Percentiles rank a stretch among this genome's conserved stretches.
Conservation (phyloP, 2,113 vertebrate genomes). For the Psilopogon haemacephalus region DNA sequence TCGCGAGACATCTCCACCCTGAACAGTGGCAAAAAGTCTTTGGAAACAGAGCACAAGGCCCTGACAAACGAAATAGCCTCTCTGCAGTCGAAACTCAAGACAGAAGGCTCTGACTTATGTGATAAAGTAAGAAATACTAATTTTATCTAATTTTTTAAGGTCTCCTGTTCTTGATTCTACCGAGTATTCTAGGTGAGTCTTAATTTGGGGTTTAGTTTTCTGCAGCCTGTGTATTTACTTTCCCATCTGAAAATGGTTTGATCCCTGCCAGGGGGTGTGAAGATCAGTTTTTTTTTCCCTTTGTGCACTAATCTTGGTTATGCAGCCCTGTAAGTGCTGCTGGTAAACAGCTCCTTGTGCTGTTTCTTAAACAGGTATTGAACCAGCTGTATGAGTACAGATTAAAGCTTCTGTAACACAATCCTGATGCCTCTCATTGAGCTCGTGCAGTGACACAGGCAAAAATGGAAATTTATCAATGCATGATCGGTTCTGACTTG, state of each 20-base stretch:
- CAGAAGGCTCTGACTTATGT: conserved; percentile 92
- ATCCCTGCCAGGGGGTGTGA: not conserved
- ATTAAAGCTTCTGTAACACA: not conserved
- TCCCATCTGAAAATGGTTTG: not conserved
- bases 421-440: not conserved
- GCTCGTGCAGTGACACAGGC: not conserved
- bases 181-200: not conserved
- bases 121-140: conserved; percentile 83
- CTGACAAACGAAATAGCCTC: conserved; percentile 88
- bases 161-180: not conserved
- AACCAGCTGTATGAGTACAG: not conserved
- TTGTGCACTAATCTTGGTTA: not conserved
- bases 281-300: not conserved
- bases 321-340: not conserved
- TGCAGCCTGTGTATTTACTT: not conserved
- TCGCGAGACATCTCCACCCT: conserved; percentile 89
- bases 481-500: not conserved
- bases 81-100: conserved; percentile 91
- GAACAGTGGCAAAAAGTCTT: conserved; percentile 88
- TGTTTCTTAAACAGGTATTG: not conserved
- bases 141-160: not conserved
- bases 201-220: not conserved
- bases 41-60: conserved; percentile 91
- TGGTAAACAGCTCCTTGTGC: not conserved
- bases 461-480: conserved; percentile 4